A percentile compares a stretch with the other conserved stretches of the same genome.
These are phyloP conservation scores for Reinhardtius hippoglossoides DNA, from an alignment of 2,113 vertebrate genomes.

Conservation along the genomic window DNA sequence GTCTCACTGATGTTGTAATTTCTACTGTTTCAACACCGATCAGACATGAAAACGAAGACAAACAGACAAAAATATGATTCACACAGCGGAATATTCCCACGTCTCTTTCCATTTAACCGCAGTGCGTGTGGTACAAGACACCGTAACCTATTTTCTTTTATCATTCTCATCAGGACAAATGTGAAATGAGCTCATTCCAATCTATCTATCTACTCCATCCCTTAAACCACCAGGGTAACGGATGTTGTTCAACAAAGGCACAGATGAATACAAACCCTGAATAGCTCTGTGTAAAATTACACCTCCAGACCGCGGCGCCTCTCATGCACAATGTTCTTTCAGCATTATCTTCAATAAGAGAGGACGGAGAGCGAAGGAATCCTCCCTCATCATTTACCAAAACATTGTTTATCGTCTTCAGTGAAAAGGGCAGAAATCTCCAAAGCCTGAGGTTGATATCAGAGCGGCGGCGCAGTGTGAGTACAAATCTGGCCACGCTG, in stretches of 20 bases:
- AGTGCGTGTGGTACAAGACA: not conserved
- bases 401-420: constrained; percentile 41
- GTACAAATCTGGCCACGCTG: constrained; percentile 34
- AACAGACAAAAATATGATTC: not conserved
- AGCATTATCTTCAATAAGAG: constrained; percentile 46
- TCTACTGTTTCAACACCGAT: not conserved
- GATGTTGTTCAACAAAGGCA: constrained; percentile 51
- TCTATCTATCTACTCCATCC: constrained; percentile 42
- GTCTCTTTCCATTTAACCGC: constrained; percentile 13
- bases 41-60: not conserved
- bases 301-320: constrained; percentile 26
- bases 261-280: constrained; percentile 63
- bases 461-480: constrained; percentile 30
- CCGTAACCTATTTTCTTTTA: constrained; percentile 7
- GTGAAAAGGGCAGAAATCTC: constrained; percentile 26
- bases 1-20: constrained; percentile 5
- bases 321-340: constrained; percentile 16
- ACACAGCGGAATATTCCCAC: not conserved
- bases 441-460: constrained; percentile 34
- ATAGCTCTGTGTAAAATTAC: constrained; percentile 52
- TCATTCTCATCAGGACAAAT: constrained; percentile 43
- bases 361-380: constrained; percentile 32
- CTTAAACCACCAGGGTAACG: constrained; percentile 51
- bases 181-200: constrained; percentile 52
- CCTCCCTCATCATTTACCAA: constrained; percentile 43